Percentiles rank a stretch among this genome's conserved stretches.
These are phyloP conservation scores for Drosophila sulfurigaster DNA, from an alignment of 1,140 invertebrate species.

Conservation along the genomic window DNA sequence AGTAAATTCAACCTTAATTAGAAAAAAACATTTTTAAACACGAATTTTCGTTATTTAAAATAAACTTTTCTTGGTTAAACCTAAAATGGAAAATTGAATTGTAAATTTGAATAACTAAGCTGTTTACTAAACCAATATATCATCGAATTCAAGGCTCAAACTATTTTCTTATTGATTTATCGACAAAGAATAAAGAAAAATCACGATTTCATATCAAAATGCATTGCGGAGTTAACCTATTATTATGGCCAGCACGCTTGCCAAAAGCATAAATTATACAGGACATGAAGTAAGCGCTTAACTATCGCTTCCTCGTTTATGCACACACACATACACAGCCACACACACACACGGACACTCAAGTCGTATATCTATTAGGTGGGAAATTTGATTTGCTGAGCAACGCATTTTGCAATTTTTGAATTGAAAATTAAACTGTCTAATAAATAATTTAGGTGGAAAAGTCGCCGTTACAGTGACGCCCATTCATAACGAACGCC, in stretches of 20 bases:
- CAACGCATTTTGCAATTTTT: constrained; percentile 37
- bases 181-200: background rate
- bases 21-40: too few relatives aligned
- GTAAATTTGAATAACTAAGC: too few relatives aligned
- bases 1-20: too few relatives aligned
- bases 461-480: constrained; percentile 38
- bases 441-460: constrained; percentile 52
- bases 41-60: too few relatives aligned
- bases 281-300: constrained; percentile 7
- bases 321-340: background rate
- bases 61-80: too few relatives aligned
- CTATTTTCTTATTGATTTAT: too few relatives aligned
- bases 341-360: background rate
- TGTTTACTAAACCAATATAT: too few relatives aligned
- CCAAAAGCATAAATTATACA: constrained; percentile 1
- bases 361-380: constrained; percentile 15
- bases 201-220: background rate
- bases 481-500: constrained; percentile 35
- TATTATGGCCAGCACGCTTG: background rate
- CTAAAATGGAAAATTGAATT: too few relatives aligned
- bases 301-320: background rate
- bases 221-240: background rate
- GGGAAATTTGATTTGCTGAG: constrained; percentile 27
- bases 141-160: too few relatives aligned
- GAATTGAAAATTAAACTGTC: constrained; percentile 58